A percentile compares a stretch with the other conserved stretches of the same genome.
Evolutionary conservation across 2,888 invertebrate species (phyloP).

Genomic region (Ectropis crepuscularia): DNA sequence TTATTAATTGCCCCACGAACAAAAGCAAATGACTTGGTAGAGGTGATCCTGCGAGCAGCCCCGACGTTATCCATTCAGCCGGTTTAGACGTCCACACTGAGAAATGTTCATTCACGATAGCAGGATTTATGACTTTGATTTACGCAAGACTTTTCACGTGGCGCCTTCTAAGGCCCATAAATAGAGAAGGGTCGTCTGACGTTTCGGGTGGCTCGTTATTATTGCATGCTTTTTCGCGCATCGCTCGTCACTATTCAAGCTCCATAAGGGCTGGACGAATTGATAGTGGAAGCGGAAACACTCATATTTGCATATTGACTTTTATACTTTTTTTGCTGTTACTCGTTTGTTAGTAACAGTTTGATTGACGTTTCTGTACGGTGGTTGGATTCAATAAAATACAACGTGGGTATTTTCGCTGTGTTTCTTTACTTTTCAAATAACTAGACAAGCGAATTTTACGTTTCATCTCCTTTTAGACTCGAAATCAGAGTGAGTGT

Average conservation of each 20-base stretch:
- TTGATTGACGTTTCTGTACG: conserved; percentile 29
- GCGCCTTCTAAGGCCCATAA: conserved; percentile 70
- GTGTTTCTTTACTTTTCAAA: background rate
- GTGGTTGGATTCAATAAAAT: conserved; percentile 10
- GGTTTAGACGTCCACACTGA: conserved; percentile 81
- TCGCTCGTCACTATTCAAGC: conserved; percentile 68
- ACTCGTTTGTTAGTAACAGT: conserved; percentile 30
- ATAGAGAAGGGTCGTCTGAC: conserved; percentile 78
- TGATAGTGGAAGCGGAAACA: conserved; percentile 68
- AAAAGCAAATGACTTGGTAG: conserved; percentile 84
- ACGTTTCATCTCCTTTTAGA: too few relatives aligned
- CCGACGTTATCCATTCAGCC: conserved; percentile 82
- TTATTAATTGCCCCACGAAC: conserved; percentile 83
- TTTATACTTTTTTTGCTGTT: conserved; percentile 52
- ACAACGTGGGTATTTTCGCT: background rate
- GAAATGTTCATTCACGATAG: conserved; percentile 84
- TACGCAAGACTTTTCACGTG: conserved; percentile 79
- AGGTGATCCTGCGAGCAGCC: conserved; percentile 81
- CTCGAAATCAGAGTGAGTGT: too few relatives aligned
- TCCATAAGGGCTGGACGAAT: conserved; percentile 61
- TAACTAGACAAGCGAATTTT: conserved; percentile 2
- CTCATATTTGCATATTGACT: conserved; percentile 69
- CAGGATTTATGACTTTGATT: conserved; percentile 83
- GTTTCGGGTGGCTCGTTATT: conserved; percentile 71
- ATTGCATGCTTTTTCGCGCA: conserved; percentile 68